Evolutionary conservation across 1,140 invertebrate species (phyloP).

Genomic region (Protaetia brevitarsis): DNA sequence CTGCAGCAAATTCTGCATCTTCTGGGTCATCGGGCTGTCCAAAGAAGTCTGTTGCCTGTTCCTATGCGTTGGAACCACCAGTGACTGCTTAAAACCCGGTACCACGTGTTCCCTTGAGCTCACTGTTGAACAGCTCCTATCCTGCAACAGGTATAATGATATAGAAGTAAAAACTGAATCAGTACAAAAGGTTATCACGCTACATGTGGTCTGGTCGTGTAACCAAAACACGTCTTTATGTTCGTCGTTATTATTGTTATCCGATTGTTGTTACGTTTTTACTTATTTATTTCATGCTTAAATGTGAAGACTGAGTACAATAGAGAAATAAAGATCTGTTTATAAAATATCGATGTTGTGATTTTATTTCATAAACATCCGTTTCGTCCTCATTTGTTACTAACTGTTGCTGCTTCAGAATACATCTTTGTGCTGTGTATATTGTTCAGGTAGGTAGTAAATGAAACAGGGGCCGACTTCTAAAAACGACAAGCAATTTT

Average conservation of each 20-base stretch:
- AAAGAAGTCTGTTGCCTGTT: background rate
- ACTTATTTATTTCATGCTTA: too few relatives aligned
- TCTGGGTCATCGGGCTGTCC: background rate
- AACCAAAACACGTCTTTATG: slow-evolving; percentile 2
- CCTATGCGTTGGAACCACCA: background rate
- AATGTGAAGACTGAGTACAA: slow-evolving; percentile 12
- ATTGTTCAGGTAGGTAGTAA: too few relatives aligned
- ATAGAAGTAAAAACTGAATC: slow-evolving; percentile 4
- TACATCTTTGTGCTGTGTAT: too few relatives aligned
- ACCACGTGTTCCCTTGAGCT: background rate
- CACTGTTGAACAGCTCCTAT: background rate
- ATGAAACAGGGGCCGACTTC: too few relatives aligned
- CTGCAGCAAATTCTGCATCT: background rate
- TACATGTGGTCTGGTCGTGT: slow-evolving; percentile 13
- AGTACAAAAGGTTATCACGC: too few relatives aligned
- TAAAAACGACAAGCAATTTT: too few relatives aligned
- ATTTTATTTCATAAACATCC: too few relatives aligned
- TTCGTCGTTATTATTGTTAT: slow-evolving; percentile 12
- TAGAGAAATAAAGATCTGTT: slow-evolving; percentile 9
- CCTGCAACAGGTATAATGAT: background rate
- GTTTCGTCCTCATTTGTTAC: too few relatives aligned
- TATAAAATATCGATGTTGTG: background rate
- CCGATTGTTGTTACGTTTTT: slow-evolving; percentile 4
- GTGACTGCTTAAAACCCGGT: background rate
- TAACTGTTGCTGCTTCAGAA: too few relatives aligned